Evolutionary conservation across 2,113 vertebrate genomes (phyloP).

Genomic region (Neodon shergylaensis): DNA sequence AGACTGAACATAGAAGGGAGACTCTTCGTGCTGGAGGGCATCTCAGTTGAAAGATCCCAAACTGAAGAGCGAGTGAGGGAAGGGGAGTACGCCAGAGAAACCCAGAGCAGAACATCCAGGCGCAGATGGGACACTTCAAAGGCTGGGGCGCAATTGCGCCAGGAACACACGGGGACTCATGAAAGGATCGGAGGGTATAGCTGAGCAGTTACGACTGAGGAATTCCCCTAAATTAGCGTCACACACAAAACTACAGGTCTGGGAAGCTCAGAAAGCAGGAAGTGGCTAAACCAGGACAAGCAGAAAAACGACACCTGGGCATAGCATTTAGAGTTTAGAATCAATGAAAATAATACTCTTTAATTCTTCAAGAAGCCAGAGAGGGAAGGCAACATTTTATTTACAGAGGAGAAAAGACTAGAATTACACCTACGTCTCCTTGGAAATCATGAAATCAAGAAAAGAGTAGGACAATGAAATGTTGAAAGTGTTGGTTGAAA

Average conservation of each 20-base stretch:
- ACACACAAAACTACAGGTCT: background rate
- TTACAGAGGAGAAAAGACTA: background rate
- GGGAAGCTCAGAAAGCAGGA: background rate
- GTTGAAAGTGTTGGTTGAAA: background rate
- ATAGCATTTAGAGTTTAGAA: background rate
- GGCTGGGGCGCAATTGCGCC: rapidly evolving
- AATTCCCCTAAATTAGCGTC: background rate
- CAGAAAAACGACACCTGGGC: background rate
- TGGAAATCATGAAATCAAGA: background rate
- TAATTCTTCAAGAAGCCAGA: background rate
- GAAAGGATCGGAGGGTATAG: background rate
- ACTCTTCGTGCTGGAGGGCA: background rate
- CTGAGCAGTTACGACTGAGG: background rate
- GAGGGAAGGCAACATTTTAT: background rate
- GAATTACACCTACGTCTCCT: background rate
- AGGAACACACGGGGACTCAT: background rate
- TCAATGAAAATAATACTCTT: background rate
- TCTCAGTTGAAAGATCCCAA: background rate
- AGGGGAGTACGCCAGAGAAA: background rate
- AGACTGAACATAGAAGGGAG: background rate
- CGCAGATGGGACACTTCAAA: background rate
- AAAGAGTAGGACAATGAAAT: background rate
- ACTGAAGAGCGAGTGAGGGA: background rate
- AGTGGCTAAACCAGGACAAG: background rate
- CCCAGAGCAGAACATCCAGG: background rate